Conservation (phyloP, 2,113 vertebrate genomes). For the Odontophorus gujanensis region DNA sequence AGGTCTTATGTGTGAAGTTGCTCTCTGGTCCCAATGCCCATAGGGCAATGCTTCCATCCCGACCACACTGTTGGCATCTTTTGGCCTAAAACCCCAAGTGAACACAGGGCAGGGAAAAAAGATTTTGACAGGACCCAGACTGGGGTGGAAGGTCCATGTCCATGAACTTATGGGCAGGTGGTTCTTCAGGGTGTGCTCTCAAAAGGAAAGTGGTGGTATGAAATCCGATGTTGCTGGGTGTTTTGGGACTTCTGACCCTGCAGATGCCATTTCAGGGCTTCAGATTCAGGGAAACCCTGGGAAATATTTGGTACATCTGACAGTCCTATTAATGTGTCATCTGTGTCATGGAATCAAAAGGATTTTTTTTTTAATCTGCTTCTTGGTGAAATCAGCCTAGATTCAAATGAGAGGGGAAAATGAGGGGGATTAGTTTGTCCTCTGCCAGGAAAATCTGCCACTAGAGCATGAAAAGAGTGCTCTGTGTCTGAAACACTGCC, state of each 20-base stretch:
- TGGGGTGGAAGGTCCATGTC: fast-evolving
- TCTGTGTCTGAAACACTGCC: background rate
- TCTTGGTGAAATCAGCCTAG: background rate
- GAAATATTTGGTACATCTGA: background rate
- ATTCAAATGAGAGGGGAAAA: background rate
- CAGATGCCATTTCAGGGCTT: background rate
- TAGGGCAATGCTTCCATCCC: fast-evolving
- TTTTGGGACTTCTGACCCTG: background rate
- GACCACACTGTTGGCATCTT: fast-evolving
- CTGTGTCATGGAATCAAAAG: background rate
- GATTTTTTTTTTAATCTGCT: background rate
- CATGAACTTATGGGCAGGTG: fast-evolving
- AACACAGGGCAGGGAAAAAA: background rate
- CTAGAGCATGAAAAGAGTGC: background rate
- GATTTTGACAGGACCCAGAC: background rate
- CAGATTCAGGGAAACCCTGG: background rate
- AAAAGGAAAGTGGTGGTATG: background rate
- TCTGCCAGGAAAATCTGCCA: background rate
- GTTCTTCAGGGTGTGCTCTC: background rate
- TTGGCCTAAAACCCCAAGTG: fast-evolving
- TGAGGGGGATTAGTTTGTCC: background rate
- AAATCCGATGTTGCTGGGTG: fast-evolving
- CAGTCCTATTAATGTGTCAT: background rate
- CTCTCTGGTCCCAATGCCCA: fast-evolving
- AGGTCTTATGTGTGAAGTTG: background rate